These are phyloP conservation scores for Biston stratarius DNA, from an alignment of 2,888 invertebrate genomes.

Conservation along the genomic window DNA sequence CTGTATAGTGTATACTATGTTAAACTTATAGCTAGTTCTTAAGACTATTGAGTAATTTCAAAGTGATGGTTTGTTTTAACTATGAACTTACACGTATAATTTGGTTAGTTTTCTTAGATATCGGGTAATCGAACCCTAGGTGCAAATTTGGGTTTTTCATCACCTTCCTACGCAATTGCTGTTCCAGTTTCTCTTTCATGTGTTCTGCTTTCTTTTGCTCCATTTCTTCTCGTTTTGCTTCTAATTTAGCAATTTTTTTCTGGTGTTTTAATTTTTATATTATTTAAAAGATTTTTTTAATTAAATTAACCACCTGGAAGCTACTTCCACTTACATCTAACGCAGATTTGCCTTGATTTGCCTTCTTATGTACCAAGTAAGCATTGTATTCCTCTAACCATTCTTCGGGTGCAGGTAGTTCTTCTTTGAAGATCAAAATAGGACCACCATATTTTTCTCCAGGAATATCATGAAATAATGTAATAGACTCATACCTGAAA, in stretches of 20 bases:
- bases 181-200: constrained; percentile 58
- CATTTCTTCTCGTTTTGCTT: constrained; percentile 56
- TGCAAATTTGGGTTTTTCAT: constrained; percentile 73
- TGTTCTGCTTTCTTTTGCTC: constrained; percentile 56
- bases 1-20: no score
- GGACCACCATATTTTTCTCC: constrained; percentile 60
- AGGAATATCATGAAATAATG: constrained; percentile 69
- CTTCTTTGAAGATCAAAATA: constrained; percentile 61
- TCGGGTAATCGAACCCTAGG: constrained; percentile 70
- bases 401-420: constrained; percentile 62
- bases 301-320: neutral
- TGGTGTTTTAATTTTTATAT: neutral
- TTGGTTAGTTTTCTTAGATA: constrained; percentile 59
- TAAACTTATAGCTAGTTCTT: no score
- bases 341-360: constrained; percentile 60
- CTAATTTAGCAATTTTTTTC: constrained; percentile 50
- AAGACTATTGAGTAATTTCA: no score
- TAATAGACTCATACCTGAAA: constrained; percentile 65
- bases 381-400: constrained; percentile 66
- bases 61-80: neutral
- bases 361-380: constrained; percentile 54
- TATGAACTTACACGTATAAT: neutral
- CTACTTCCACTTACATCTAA: constrained; percentile 8
- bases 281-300: neutral
- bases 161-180: constrained; percentile 61